Evolutionary conservation across 2,113 vertebrate species (phyloP).

Genomic region (Dromaius novaehollandiae): DNA sequence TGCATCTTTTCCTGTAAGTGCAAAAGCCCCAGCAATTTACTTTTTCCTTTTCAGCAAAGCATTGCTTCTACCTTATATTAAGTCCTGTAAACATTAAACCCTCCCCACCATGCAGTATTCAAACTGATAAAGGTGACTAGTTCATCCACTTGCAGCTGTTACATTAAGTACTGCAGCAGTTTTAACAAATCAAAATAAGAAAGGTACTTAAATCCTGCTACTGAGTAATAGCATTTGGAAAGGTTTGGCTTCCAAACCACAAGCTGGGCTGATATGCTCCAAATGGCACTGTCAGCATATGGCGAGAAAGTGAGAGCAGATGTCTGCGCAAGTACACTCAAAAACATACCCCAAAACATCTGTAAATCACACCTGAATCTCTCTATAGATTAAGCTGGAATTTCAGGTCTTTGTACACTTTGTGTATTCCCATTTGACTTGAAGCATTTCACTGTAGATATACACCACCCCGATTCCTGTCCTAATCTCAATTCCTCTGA

Average conservation of each 20-base stretch:
- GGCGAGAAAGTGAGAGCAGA: neutral
- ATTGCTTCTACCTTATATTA: neutral
- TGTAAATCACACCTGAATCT: neutral
- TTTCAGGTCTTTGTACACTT: neutral
- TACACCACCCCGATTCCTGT: neutral
- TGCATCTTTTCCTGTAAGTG: constrained; percentile 93
- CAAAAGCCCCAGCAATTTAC: neutral
- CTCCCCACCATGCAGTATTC: neutral
- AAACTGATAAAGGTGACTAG: neutral
- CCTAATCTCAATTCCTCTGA: neutral
- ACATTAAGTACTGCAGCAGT: neutral
- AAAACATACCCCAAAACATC: neutral
- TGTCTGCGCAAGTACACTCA: neutral
- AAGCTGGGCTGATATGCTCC: neutral
- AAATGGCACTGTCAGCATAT: neutral
- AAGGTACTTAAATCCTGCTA: neutral
- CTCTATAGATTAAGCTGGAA: neutral
- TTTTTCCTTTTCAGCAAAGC: neutral
- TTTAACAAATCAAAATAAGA: neutral
- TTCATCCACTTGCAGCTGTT: neutral
- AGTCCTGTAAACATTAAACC: neutral
- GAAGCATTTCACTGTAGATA: neutral
- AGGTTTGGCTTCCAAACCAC: neutral
- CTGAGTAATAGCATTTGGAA: neutral
- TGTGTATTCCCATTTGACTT: neutral